Evolutionary conservation across 1,140 invertebrate genomes (phyloP), one percentile per base, ranked within the genome.

Genomic region (Meloidogyne floridensis): DNA sequence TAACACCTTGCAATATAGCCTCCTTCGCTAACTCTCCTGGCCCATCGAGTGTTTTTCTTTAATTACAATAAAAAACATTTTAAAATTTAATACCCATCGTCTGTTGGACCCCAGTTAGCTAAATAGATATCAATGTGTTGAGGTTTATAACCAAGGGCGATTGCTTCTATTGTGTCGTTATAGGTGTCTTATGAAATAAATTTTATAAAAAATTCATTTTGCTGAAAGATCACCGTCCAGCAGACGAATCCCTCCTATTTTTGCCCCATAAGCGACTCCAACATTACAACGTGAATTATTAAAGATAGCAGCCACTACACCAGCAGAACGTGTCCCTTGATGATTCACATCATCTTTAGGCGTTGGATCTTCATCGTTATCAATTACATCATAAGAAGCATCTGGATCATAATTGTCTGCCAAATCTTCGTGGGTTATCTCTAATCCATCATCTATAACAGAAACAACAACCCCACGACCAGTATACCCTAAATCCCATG

Each of bases 71-170:
- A 47, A 47, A 47, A 47, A 47, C 7, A 47, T 47, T 47, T 47
- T 6, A 47, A 8, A 47, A 47, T 47, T 6, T 6, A 47, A 47
- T 96, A 95, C 2, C 96, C 97, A 91, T 98, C 96, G 90, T 97
- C 96, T 90, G 97, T 95, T 13, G 96, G 95, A 13, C 97, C 97
- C 97, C 97, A 99, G 13, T 95, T 96, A 0, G 97, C 97, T 88
- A 95, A 96, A 91, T 98, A 99, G 86, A 99, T 98, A 90, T 99
- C 95, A 77, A 99, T 96, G 90, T 98, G 95, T 88, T 98, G 94
- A 20, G 95, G 94, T 91, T 97, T 97, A 47, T 96, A 92, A 81
- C 95, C 95, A 6, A 99, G 92, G 0, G 96, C 96, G 81, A 95
- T 92, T 0, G 97, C 97, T 92, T 99, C 97, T 15, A 98, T 96